phyloP scores from a whole-genome alignment of 1,140 invertebrate species.

The Drosophila melanogaster region DNA sequence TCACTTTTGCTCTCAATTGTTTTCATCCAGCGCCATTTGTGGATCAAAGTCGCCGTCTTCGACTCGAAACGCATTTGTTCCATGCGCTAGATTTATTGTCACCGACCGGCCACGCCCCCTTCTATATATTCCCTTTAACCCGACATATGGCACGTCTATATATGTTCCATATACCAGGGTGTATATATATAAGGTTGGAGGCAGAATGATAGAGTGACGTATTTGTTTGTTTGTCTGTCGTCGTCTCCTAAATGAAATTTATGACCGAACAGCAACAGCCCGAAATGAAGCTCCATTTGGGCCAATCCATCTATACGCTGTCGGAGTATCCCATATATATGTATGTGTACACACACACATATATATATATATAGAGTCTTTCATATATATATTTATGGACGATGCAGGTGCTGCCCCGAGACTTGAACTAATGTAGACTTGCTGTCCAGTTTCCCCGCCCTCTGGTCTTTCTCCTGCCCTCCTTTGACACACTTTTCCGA shows the following conservation, averaged over 20 bases:
- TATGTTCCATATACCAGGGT: background rate
- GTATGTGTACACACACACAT: background rate
- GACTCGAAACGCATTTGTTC: constrained; percentile 51
- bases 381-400: constrained; percentile 18
- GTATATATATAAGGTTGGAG: background rate
- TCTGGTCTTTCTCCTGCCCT: background rate
- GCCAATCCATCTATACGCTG: constrained; percentile 27
- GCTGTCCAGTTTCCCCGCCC: constrained; percentile 10
- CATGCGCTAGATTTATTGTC: constrained; percentile 51
- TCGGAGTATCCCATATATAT: background rate
- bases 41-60: constrained; percentile 52
- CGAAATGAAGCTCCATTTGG: constrained; percentile 40
- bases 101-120: constrained; percentile 24
- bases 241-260: constrained; percentile 48
- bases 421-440: constrained; percentile 46
- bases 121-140: constrained; percentile 20
- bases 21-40: constrained; percentile 46
- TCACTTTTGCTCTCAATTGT: constrained; percentile 54
- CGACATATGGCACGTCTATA: constrained; percentile 20
- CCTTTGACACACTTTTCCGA: constrained; percentile 32
- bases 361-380: constrained; percentile 2
- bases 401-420: constrained; percentile 33
- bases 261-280: constrained; percentile 33
- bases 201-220: constrained; percentile 39
- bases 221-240: constrained; percentile 47